Evolutionary conservation across 2,113 vertebrate genomes (phyloP).

Genomic region (Orycteropus afer): DNA sequence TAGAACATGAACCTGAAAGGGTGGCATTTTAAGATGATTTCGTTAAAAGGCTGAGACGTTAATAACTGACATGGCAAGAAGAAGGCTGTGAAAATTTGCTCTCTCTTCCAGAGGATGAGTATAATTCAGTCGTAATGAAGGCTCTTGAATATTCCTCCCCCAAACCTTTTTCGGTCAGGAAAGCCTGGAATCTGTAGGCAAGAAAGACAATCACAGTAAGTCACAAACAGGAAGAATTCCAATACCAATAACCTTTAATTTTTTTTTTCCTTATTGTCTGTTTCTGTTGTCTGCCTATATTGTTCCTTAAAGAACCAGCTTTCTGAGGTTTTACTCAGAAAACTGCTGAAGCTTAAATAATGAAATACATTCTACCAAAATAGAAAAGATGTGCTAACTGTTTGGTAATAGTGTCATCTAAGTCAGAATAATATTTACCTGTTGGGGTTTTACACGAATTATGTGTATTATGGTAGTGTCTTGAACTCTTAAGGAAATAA

Average conservation of each 20-base stretch:
- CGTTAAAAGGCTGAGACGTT: constrained; percentile 37
- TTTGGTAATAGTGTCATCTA: neutral
- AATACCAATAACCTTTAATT: neutral
- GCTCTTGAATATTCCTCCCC: constrained; percentile 90
- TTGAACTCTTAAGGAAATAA: neutral
- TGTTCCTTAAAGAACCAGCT: neutral
- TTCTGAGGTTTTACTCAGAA: constrained; percentile 57
- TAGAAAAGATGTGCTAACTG: constrained; percentile 38
- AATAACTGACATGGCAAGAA: constrained; percentile 49
- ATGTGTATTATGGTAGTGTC: neutral
- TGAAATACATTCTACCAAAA: constrained; percentile 42
- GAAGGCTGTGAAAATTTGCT: constrained; percentile 57
- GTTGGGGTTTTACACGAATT: neutral
- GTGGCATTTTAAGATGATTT: constrained; percentile 63
- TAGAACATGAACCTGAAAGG: constrained; percentile 42
- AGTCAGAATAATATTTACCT: neutral
- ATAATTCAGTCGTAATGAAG: constrained; percentile 93
- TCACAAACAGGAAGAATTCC: constrained; percentile 59
- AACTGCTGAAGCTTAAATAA: neutral
- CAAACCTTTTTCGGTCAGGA: constrained; percentile 94
- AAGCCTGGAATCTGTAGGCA: constrained; percentile 92
- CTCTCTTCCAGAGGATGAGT: constrained; percentile 26
- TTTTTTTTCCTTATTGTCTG: neutral
- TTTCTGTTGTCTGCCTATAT: neutral
- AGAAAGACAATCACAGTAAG: constrained; percentile 60